Percentiles rank a stretch among this genome's conserved stretches.
Conservation (phyloP, 2,113 vertebrate genomes). For the Silurus asotus region DNA sequence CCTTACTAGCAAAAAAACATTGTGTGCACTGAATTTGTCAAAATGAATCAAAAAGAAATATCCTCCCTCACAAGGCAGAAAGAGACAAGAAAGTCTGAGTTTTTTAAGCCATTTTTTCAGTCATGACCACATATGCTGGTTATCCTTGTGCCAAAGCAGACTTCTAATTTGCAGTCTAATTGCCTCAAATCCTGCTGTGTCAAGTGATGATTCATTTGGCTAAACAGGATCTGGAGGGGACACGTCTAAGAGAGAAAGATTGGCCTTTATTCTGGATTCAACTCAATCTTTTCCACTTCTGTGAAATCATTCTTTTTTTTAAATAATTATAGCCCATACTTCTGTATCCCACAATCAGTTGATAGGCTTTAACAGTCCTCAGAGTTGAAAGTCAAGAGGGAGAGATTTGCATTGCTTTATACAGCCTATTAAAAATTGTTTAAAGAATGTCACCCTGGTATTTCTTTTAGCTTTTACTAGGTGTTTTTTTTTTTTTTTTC, state of each 20-base stretch:
- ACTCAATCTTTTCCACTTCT: background rate
- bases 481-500: background rate
- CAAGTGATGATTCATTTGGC: constrained; percentile 16
- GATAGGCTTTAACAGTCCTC: background rate
- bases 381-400: background rate
- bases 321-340: background rate
- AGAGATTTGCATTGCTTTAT: background rate
- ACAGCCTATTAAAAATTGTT: background rate
- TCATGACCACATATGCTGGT: background rate
- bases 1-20: background rate
- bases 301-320: background rate
- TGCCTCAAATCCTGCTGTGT: background rate
- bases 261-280: background rate
- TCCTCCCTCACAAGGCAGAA: background rate
- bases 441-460: background rate
- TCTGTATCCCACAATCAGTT: background rate
- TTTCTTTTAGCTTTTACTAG: background rate
- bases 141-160: background rate
- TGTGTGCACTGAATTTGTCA: background rate
- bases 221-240: background rate
- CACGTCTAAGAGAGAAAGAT: background rate
- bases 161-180: background rate
- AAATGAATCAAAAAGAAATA: background rate
- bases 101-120: background rate
- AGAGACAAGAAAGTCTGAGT: background rate